These are phyloP conservation scores for Perizoma affinitatum DNA, from an alignment of 2,888 invertebrate species.

Conservation along the genomic window DNA sequence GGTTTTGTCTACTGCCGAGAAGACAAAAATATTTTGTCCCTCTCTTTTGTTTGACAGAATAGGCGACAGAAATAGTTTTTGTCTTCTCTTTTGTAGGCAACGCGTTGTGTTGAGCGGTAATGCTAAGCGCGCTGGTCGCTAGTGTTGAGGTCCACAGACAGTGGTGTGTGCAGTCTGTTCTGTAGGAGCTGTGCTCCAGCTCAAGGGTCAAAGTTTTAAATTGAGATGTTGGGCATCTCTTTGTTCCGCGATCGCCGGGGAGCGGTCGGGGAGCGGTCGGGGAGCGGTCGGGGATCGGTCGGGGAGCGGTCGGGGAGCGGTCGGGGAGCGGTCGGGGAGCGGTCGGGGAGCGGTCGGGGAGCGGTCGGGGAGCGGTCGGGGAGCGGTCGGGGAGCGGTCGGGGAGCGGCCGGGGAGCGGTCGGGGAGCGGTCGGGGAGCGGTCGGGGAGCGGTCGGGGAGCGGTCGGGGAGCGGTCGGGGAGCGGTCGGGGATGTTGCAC, in stretches of 20 bases:
- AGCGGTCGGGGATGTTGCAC: conserved; percentile 11
- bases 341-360: not conserved
- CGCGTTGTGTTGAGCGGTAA: too few species aligned
- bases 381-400: not conserved
- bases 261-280: not conserved
- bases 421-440: not conserved
- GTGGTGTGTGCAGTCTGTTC: not conserved
- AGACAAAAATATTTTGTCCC: too few species aligned
- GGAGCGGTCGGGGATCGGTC: not conserved
- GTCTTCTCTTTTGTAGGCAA: too few species aligned
- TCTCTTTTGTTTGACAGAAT: too few species aligned
- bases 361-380: not conserved
- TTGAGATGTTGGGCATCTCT: conserved; percentile 30
- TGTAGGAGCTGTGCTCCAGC: conserved; percentile 10
- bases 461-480: not conserved
- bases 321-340: not conserved
- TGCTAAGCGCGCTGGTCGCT: too few species aligned
- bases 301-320: not conserved
- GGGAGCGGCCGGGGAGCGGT: not conserved
- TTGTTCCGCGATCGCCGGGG: conserved; percentile 12
- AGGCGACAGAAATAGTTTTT: too few species aligned
- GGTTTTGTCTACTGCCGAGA: too few species aligned
- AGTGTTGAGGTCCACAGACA: too few species aligned
- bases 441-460: not conserved
- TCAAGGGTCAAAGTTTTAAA: conserved; percentile 38